Evolutionary conservation across 2,888 invertebrate species (phyloP).

Genomic region (Aquatica leii): DNA sequence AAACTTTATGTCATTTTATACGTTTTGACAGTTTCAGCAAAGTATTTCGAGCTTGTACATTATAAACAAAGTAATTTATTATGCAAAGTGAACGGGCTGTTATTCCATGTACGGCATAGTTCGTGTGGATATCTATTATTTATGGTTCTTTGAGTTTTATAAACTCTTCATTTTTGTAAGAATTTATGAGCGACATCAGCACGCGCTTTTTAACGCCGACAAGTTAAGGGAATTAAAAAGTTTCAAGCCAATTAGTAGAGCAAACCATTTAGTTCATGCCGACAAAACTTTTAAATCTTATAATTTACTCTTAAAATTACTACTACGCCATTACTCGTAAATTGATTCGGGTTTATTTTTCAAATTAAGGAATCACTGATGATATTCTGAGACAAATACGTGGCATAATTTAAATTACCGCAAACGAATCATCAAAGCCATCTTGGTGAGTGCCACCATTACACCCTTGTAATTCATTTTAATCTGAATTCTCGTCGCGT

Average conservation of each 20-base stretch:
- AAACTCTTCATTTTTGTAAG: slow-evolving; percentile 28
- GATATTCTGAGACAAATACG: slow-evolving; percentile 21
- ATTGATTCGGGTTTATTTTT: neutral
- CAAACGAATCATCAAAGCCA: slow-evolving; percentile 9
- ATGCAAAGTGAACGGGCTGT: slow-evolving; percentile 26
- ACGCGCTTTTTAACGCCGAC: slow-evolving; percentile 37
- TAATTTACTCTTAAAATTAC: slow-evolving; percentile 39
- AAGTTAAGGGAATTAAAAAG: slow-evolving; percentile 43
- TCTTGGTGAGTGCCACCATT: slow-evolving; percentile 30
- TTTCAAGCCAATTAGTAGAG: slow-evolving; percentile 44
- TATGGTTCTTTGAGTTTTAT: slow-evolving; percentile 34
- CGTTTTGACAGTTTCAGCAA: neutral
- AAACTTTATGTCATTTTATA: no score
- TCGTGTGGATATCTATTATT: slow-evolving; percentile 34
- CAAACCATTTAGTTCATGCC: slow-evolving; percentile 33
- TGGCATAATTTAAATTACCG: slow-evolving; percentile 20
- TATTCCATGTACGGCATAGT: slow-evolving; percentile 26
- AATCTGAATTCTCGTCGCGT: slow-evolving; percentile 43
- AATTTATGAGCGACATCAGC: slow-evolving; percentile 37
- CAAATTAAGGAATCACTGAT: slow-evolving; percentile 6
- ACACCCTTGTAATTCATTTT: slow-evolving; percentile 43
- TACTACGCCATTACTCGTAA: slow-evolving; percentile 23
- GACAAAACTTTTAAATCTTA: slow-evolving; percentile 32
- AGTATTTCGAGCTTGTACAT: slow-evolving; percentile 26
- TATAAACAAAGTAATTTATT: slow-evolving; percentile 41